Evolutionary conservation across 2,888 invertebrate species (phyloP).

Genomic region (Drosophila stalkeri): DNA sequence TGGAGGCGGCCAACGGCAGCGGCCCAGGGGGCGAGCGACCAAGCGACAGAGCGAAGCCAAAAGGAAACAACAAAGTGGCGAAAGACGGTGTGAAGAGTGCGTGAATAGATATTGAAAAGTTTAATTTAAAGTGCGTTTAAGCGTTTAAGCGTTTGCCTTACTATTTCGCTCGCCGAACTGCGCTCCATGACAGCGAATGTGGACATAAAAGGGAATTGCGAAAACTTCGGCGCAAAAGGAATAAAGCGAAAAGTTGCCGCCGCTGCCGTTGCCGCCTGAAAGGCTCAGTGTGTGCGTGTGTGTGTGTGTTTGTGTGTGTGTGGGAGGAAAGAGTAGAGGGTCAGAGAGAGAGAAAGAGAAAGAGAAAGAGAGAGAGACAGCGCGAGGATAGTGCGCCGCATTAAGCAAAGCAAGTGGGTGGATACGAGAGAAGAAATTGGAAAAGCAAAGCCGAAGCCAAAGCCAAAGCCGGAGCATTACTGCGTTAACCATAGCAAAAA

Average conservation of each 20-base stretch:
- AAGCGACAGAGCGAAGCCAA: not conserved
- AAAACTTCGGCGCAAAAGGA: slow-evolving; percentile 53
- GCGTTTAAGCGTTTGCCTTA: slow-evolving; percentile 33
- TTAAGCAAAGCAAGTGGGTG: slow-evolving; percentile 16
- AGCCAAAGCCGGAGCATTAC: slow-evolving; percentile 30
- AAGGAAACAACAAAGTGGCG: not conserved
- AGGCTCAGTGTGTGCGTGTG: slow-evolving; percentile 32
- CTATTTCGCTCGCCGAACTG: slow-evolving; percentile 57
- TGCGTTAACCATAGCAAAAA: slow-evolving; percentile 7
- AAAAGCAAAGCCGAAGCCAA: not conserved
- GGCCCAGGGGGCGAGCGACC: slow-evolving; percentile 40
- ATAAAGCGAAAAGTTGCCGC: slow-evolving; percentile 54
- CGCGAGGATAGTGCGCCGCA: not conserved
- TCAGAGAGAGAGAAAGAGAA: slow-evolving; percentile 21
- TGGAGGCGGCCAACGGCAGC: slow-evolving; percentile 68
- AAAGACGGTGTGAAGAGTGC: slow-evolving; percentile 15
- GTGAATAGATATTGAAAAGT: slow-evolving; percentile 33
- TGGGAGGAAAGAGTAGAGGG: slow-evolving; percentile 10
- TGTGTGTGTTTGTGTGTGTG: slow-evolving; percentile 13
- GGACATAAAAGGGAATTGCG: slow-evolving; percentile 60
- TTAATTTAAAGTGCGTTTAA: slow-evolving; percentile 34
- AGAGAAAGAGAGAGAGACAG: slow-evolving; percentile 3
- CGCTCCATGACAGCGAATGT: slow-evolving; percentile 58
- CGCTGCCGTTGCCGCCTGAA: slow-evolving; percentile 74
- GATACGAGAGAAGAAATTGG: slow-evolving; percentile 9